Evolutionary conservation across 2,888 invertebrate species (phyloP), one percentile per base, ranked within the genome.

Genomic region (Pyrgus malvae): DNA sequence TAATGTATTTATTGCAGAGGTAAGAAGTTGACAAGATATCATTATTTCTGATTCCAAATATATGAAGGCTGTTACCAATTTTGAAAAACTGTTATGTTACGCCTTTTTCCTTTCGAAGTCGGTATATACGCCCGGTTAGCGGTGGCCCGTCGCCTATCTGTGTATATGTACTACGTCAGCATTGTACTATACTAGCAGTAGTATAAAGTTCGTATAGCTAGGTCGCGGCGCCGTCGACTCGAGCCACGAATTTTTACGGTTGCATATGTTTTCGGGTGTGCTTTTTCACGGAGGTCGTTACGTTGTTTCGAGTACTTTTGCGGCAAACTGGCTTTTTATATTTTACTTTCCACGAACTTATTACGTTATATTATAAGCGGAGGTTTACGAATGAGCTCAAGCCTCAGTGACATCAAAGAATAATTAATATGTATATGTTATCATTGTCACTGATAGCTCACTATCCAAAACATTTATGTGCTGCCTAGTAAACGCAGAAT

Each of bases 171-270:
- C 48, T 59, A 38, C 51, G 55, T 48, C 56, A 38, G 45, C 57
- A 55, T 59, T 8, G 57, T 42, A 46, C 51, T 58, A 57, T 8
- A 41, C 42, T 17, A 33, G 16, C n/a, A 31, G 35, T 42, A 41
- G 11, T 50, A 21, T 42, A 25, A 48, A 67, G 64, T 67, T 71
- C 68, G 68, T 65, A 62, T 58, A 66, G 66, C 62, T 33, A 65
- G 68, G 61, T 61, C 49, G 23, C 31, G 41, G 14, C 49, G 31
- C 31, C 48, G 48, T 7, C 19, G n/a, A 17, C 27, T 31, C 29
- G 40, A 31, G 21, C 49, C 23, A 40, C 44, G 60, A 59, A 58
- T 51, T 62, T 67, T 69, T 64, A 73, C 60, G 59, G 21, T 41
- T 41, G 31, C 49, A 49, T 31, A 17, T 48, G 27, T 35, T 46